These are phyloP conservation scores for Dexiosoma caninum DNA, from an alignment of 2,888 invertebrate species.

Conservation along the genomic window DNA sequence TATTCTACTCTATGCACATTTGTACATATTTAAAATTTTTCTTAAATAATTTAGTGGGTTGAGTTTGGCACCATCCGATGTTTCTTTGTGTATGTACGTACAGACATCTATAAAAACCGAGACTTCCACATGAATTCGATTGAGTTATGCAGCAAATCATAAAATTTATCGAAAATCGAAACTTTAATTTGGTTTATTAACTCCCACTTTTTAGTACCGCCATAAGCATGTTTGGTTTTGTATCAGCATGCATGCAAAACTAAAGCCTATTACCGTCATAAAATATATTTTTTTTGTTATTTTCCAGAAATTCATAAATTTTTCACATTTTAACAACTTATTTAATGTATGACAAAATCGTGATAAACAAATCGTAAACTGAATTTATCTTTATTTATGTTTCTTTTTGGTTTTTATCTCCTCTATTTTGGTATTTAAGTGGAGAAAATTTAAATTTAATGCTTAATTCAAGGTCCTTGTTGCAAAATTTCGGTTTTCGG, in stretches of 20 bases:
- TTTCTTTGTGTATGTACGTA: no score
- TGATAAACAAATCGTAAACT: conserved; percentile 51
- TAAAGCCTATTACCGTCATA: not conserved
- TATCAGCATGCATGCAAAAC: not conserved
- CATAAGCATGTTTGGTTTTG: not conserved
- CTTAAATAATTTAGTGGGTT: no score
- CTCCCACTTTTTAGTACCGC: no score
- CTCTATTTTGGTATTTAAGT: conserved; percentile 12
- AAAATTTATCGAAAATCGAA: no score
- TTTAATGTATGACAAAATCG: conserved; percentile 55
- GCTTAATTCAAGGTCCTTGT: conserved; percentile 45
- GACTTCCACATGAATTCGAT: no score
- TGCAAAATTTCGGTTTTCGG: not conserved
- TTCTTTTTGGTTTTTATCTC: not conserved
- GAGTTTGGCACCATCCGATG: no score
- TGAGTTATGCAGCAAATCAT: no score
- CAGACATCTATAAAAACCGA: no score
- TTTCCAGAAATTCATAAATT: conserved; percentile 19
- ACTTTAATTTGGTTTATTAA: no score
- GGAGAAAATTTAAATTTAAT: conserved; percentile 19
- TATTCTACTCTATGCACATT: no score
- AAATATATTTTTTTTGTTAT: not conserved
- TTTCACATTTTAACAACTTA: conserved; percentile 49
- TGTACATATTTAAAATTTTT: no score
- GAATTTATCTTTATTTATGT: not conserved